Conservation (phyloP, 2,113 vertebrate genomes). For the Melanotaenia duboulayi region DNA sequence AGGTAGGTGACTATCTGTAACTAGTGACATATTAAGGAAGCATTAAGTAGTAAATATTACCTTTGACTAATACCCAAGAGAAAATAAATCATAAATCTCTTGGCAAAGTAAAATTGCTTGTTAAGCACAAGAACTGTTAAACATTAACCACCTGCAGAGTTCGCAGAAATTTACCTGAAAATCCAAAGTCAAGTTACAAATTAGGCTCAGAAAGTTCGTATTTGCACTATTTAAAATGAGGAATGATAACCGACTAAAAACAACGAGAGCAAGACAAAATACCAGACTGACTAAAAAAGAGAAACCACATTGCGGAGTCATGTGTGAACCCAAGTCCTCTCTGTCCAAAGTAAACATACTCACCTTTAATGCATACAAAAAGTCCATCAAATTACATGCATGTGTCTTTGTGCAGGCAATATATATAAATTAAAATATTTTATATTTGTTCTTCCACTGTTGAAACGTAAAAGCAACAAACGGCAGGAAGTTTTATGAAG, state of each 20-base stretch:
- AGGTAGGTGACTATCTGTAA: conserved; percentile 19
- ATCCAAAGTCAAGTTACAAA: not conserved
- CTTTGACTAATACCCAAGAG: conserved; percentile 4
- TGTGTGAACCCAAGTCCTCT: not conserved
- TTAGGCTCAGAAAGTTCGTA: not conserved
- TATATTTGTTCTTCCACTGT: conserved; percentile 19
- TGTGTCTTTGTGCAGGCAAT: not conserved
- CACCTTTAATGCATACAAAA: conserved; percentile 68
- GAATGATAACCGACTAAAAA: not conserved
- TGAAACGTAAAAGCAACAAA: not conserved
- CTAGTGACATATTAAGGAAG: conserved; percentile 39
- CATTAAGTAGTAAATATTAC: conserved; percentile 53
- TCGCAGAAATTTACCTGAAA: conserved; percentile 25
- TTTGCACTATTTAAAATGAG: conserved; percentile 8
- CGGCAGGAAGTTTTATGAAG: not conserved
- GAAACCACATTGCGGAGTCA: not conserved
- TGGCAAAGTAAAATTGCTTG: conserved; percentile 23
- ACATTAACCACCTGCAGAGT: conserved; percentile 60
- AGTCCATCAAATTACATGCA: conserved; percentile 67
- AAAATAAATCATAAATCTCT: conserved; percentile 9
- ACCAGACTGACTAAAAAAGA: not conserved
- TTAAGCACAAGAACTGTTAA: conserved; percentile 15
- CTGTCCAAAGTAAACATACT: conserved; percentile 50
- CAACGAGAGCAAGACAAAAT: not conserved
- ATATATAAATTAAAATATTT: not conserved